Evolutionary conservation across 2,113 vertebrate genomes (phyloP).

Genomic region (Thermophis baileyi): DNA sequence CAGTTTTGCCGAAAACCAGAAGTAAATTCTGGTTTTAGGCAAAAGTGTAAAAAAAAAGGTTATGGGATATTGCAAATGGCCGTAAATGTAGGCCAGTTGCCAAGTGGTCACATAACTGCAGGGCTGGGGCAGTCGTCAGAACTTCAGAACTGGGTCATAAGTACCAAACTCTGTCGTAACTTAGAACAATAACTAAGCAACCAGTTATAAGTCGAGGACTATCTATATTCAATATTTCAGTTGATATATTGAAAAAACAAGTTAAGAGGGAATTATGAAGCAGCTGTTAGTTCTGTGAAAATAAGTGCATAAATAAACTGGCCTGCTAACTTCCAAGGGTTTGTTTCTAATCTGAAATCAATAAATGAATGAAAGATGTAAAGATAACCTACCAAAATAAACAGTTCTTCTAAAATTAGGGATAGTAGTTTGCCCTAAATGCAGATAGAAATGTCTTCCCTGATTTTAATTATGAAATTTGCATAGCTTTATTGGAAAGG

Average conservation of each 20-base stretch:
- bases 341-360: background rate
- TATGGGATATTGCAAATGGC: background rate
- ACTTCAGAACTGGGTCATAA: background rate
- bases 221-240: background rate
- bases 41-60: background rate
- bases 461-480: background rate
- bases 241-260: background rate
- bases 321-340: background rate
- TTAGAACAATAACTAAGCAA: background rate
- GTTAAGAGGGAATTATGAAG: background rate
- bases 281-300: background rate
- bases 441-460: background rate
- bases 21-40: background rate
- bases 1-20: background rate
- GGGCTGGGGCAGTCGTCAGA: background rate
- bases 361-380: background rate
- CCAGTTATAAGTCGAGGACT: background rate
- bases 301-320: background rate
- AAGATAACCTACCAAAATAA: background rate
- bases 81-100: background rate
- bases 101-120: background rate
- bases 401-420: background rate
- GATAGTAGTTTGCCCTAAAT: background rate
- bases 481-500: background rate
- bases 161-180: background rate